Base-by-base conservation (phyloP, 2,797 vertebrate species). In the Pteronotus mesoamericanus region DNA sequence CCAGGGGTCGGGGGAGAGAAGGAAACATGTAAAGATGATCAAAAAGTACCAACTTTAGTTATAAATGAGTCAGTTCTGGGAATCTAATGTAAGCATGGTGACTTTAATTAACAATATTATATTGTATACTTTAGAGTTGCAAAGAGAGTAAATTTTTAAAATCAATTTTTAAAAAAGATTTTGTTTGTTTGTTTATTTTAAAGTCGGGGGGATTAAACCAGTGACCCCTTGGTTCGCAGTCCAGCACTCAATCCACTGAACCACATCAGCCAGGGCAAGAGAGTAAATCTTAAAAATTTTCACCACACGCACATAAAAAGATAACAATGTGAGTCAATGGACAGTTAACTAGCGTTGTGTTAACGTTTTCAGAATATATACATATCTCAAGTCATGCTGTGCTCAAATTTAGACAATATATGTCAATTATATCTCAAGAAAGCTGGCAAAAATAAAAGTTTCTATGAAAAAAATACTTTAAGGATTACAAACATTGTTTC, bases 401-500 rank as follows among this genome's bases (percentile, higher is more conserved):
- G 71, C 29, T 90, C 12, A 55, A 87, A 80, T 37, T 44, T 94
- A 53, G 12, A 69, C 32, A 86, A 61, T 37, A 51, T n/a, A 72
- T 64, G 46, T 64, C 61, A 90, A 61, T 51, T 59, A 16, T 61
- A 71, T 71, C 34, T 86, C 55, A 66, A 53, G n/a, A 55, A 74
- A 71, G 66, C 53, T 91, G 37, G 71, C 16, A 8, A 32, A 42
- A 74, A 34, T 71, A 51, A 84, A 92, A 26, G 15, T 55, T 66
- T 79, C 68, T 39, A 86, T 22, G 39, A 61, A 46, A 69, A 74
- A 72, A 80, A 24, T 48, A 80, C 37, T 80, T 66, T 77, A 59
- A 96, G 32, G 59, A 80, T 85, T 84, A 94, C 0, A 93, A 86
- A 89, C 32, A 85, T 2, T 90, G 48, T 94, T 97, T 96, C 37